Percentiles rank a stretch among this genome's conserved stretches.
Conservation (phyloP, 2,113 vertebrate genomes). For the Hystrix brachyura region DNA sequence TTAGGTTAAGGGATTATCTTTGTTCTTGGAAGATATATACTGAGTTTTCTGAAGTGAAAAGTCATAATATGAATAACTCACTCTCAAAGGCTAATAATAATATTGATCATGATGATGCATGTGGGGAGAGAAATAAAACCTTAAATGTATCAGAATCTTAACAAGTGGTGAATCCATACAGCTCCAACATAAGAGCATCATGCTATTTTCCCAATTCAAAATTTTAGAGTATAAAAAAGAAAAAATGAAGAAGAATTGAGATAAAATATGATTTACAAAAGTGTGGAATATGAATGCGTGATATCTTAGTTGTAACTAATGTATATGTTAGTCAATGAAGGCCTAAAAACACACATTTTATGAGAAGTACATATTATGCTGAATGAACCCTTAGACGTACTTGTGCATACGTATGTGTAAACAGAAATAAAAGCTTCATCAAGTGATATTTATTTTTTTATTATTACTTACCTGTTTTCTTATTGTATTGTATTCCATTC, state of each 20-base stretch:
- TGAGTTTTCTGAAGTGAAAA: background rate
- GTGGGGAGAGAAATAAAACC: background rate
- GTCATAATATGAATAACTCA: background rate
- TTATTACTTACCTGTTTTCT: background rate
- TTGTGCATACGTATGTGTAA: background rate
- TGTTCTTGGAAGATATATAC: background rate
- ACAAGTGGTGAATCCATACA: background rate
- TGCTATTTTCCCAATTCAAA: background rate
- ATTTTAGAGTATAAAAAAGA: background rate
- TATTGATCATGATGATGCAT: background rate
- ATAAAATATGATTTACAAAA: background rate
- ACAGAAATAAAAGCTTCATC: background rate
- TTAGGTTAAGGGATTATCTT: background rate
- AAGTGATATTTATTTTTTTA: background rate
- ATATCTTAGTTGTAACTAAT: background rate
- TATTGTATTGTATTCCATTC: background rate
- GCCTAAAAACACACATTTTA: background rate
- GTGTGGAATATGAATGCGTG: background rate
- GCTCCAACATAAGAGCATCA: background rate
- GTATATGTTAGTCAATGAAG: background rate
- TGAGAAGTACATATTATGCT: background rate
- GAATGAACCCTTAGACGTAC: background rate
- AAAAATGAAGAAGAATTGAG: background rate
- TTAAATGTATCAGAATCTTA: slow-evolving; percentile 22
- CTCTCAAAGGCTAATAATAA: background rate